Conservation (phyloP, 2,888 invertebrate genomes). For the Pasiphila rectangulata region DNA sequence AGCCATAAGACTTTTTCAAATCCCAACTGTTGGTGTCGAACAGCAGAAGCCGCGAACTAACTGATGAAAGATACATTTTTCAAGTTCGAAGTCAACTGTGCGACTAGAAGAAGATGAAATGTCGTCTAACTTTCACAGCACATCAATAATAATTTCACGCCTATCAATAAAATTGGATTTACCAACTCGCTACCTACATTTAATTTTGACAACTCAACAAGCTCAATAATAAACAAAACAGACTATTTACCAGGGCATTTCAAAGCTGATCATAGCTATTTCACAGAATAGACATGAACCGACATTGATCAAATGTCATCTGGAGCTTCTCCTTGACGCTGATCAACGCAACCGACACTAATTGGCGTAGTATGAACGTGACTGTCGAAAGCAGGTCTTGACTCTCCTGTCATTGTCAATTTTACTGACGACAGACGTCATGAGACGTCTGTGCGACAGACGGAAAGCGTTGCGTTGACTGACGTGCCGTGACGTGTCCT, state of each 20-base stretch:
- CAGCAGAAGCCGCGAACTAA: conserved; percentile 78
- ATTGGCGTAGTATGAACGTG: too few relatives aligned
- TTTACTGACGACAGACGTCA: too few relatives aligned
- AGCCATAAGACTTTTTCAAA: conserved; percentile 74
- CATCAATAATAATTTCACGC: conserved; percentile 20
- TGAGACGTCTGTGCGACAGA: too few relatives aligned
- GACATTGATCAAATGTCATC: background rate
- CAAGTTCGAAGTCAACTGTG: conserved; percentile 2
- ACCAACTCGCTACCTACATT: conserved; percentile 11
- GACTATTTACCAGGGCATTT: too few relatives aligned
- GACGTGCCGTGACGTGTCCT: conserved; percentile 10
- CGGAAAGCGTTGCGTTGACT: too few relatives aligned
- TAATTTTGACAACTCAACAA: conserved; percentile 20
- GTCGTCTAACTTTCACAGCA: conserved; percentile 23
- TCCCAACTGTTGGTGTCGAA: conserved; percentile 79
- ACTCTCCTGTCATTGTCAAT: too few relatives aligned
- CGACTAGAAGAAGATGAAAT: conserved; percentile 19
- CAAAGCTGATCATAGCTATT: background rate
- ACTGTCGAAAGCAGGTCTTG: too few relatives aligned
- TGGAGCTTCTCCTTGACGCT: too few relatives aligned
- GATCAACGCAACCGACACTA: too few relatives aligned
- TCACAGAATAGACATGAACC: background rate
- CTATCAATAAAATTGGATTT: conserved; percentile 6
- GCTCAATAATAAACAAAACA: background rate
- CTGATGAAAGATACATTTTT: conserved; percentile 80